These are phyloP conservation scores for Conger conger DNA, from an alignment of 2,113 vertebrate species.

Conservation along the genomic window DNA sequence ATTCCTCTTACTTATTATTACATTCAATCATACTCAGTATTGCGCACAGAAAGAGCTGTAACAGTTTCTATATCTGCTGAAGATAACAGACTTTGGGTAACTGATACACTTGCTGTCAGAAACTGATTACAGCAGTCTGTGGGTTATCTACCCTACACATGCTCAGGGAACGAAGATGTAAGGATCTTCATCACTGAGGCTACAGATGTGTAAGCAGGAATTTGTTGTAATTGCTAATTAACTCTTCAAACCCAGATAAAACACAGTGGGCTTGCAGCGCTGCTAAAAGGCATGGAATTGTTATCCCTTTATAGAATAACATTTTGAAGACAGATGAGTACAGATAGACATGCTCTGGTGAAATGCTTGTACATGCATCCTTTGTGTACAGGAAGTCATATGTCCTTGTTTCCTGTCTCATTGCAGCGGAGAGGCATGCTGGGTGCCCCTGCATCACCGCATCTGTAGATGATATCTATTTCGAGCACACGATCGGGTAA, in stretches of 20 bases:
- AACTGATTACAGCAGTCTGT: neutral
- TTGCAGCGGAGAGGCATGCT: constrained; percentile 87
- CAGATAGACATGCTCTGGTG: neutral
- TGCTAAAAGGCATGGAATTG: neutral
- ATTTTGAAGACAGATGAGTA: neutral
- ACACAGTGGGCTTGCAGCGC: neutral
- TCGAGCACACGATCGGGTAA: constrained; percentile 93
- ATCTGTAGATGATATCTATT: constrained; percentile 94
- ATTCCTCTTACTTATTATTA: neutral
- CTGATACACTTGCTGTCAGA: neutral
- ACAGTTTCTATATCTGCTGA: neutral
- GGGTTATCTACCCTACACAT: neutral
- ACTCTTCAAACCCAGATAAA: neutral
- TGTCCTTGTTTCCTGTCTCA: constrained; percentile 23
- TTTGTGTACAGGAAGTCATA: constrained; percentile 15
- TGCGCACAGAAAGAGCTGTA: neutral
- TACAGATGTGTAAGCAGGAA: neutral
- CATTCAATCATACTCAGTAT: neutral
- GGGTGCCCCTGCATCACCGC: constrained; percentile 89
- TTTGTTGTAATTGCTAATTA: neutral
- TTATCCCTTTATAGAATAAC: neutral
- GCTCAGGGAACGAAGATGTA: neutral
- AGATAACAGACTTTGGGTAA: neutral
- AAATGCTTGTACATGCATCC: neutral
- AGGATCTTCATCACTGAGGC: neutral